Evolutionary conservation across 2,113 vertebrate genomes (phyloP).

Genomic region (Oncorhynchus mykiss): DNA sequence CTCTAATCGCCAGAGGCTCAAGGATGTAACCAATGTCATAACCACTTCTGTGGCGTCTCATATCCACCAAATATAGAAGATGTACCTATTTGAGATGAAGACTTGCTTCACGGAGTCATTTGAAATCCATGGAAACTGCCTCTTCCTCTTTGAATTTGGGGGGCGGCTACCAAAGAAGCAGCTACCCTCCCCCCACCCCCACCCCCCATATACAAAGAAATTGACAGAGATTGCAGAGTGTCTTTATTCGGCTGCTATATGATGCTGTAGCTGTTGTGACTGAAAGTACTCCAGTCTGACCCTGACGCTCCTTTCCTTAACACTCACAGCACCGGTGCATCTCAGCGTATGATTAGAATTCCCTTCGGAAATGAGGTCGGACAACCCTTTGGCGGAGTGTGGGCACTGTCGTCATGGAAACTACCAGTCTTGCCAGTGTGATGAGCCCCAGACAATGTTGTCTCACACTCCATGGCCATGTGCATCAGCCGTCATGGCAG

Average conservation of each 20-base stretch:
- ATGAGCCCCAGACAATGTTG: not conserved
- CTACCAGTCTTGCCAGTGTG: slow-evolving; percentile 2
- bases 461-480: not conserved
- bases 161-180: no score
- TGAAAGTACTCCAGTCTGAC: not conserved
- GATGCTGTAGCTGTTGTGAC: not conserved
- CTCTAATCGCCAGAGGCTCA: no score
- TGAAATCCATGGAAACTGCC: not conserved
- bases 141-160: not conserved
- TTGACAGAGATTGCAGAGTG: no score
- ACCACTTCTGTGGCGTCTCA: no score
- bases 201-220: no score
- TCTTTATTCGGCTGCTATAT: not conserved
- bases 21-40: no score
- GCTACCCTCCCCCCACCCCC: no score
- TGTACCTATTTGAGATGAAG: no score
- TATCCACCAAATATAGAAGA: no score
- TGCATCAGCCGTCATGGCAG: no score
- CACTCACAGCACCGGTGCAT: no score
- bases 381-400: slow-evolving; percentile 1
- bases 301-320: not conserved
- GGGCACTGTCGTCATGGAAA: slow-evolving; percentile 10
- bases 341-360: slow-evolving; percentile 1
- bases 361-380: not conserved
- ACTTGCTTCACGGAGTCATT: not conserved